Evolutionary conservation across 2,113 vertebrate genomes (phyloP).

Genomic region (Rutilus rutilus): DNA sequence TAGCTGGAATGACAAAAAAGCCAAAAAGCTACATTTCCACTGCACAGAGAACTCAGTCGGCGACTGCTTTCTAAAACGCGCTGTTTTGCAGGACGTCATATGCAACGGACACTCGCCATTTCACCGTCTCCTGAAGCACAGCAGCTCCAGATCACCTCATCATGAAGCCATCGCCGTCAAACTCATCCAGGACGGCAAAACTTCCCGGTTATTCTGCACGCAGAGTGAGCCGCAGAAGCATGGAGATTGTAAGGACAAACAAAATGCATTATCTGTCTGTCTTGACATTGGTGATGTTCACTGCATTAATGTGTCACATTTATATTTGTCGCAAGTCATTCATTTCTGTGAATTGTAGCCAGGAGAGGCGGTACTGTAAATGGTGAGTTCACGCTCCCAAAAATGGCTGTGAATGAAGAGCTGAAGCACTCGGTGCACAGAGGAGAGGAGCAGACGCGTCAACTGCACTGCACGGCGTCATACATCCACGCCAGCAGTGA

Average conservation of each 20-base stretch:
- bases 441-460: slow-evolving; percentile 36
- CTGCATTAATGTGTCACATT: background rate
- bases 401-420: slow-evolving; percentile 46
- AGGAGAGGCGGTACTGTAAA: slow-evolving; percentile 53
- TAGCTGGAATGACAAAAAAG: too few relatives aligned
- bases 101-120: slow-evolving; percentile 82
- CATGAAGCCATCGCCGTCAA: slow-evolving; percentile 83
- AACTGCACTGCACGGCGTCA: slow-evolving; percentile 9
- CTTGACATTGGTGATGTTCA: background rate
- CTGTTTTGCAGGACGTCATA: slow-evolving; percentile 80
- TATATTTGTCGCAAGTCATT: background rate
- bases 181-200: slow-evolving; percentile 79
- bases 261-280: background rate
- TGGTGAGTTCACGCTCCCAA: slow-evolving; percentile 41
- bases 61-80: background rate
- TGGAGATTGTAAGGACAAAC: slow-evolving; percentile 76
- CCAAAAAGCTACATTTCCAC: too few relatives aligned
- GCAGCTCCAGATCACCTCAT: slow-evolving; percentile 80
- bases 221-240: slow-evolving; percentile 76
- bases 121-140: slow-evolving; percentile 80
- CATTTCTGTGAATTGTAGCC: slow-evolving; percentile 15
- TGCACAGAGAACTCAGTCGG: background rate
- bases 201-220: slow-evolving; percentile 75
- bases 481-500: slow-evolving; percentile 43
- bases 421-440: slow-evolving; percentile 27